Conservation (phyloP, 1,140 invertebrate species). For the Cydia amplana region DNA sequence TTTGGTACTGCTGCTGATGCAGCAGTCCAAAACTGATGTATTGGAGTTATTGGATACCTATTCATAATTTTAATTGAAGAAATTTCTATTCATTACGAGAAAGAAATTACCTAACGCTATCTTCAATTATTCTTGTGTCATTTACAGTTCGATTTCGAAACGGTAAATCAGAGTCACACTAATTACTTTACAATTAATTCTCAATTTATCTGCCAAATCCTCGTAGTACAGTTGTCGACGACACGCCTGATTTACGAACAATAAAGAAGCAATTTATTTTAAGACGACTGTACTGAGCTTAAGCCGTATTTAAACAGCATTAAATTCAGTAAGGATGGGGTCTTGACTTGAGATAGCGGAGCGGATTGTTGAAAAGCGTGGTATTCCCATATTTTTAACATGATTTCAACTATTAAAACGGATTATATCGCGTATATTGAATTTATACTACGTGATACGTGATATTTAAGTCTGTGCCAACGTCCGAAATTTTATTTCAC, state of each 20-base stretch:
- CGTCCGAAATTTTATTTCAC: no score
- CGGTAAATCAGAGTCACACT: background rate
- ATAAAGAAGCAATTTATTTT: constrained; percentile 29
- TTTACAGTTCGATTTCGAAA: background rate
- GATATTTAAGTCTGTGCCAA: no score
- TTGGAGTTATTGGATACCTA: no score
- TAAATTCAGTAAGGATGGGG: constrained; percentile 7
- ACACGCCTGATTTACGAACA: constrained; percentile 23
- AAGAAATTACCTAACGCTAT: no score
- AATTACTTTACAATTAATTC: constrained; percentile 19
- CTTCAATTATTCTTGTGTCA: no score
- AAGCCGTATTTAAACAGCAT: constrained; percentile 26
- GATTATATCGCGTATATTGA: no score
- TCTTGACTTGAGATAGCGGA: background rate
- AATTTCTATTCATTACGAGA: no score
- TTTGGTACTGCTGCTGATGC: background rate
- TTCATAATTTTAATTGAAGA: no score
- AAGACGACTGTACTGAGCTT: constrained; percentile 1
- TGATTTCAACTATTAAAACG: no score
- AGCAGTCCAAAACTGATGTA: no score
- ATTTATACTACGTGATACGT: no score
- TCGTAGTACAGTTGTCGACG: constrained; percentile 18
- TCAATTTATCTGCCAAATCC: constrained; percentile 15
- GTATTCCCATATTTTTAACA: no score
- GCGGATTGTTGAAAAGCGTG: background rate